Conservation (phyloP, 2,888 invertebrate species). For the Oxytorus armatus region DNA sequence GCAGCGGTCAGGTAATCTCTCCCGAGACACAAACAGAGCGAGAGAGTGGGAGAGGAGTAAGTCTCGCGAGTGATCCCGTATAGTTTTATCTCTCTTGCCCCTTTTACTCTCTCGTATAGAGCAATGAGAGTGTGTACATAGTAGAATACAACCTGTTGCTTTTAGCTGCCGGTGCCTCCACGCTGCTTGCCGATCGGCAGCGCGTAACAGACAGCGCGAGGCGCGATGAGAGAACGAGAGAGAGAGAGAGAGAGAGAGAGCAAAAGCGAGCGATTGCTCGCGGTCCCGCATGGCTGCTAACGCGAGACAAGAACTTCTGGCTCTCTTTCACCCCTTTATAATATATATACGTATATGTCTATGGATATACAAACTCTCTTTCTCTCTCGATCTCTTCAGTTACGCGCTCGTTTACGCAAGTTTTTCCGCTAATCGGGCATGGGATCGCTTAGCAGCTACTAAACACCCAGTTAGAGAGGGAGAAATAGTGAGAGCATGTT, state of each 20-base stretch:
- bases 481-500: constrained; percentile 8
- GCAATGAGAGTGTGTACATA: constrained; percentile 15
- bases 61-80: constrained; percentile 63
- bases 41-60: constrained; percentile 15
- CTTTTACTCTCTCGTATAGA: constrained; percentile 2
- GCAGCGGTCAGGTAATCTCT: constrained; percentile 48
- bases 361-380: neutral
- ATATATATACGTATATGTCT: neutral
- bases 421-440: constrained; percentile 79
- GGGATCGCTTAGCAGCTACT: constrained; percentile 78
- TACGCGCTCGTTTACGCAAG: constrained; percentile 76
- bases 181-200: constrained; percentile 71
- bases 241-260: constrained; percentile 28
- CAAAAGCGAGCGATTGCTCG: constrained; percentile 51
- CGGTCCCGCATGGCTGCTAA: constrained; percentile 71
- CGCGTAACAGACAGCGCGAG: constrained; percentile 72
- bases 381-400: constrained; percentile 39
- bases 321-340: constrained; percentile 26
- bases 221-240: constrained; percentile 32
- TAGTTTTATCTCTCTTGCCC: constrained; percentile 36
- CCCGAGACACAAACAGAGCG: constrained; percentile 25
- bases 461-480: constrained; percentile 68
- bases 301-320: constrained; percentile 68
- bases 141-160: constrained; percentile 63
- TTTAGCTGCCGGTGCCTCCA: constrained; percentile 49